Base-by-base conservation (phyloP, 1,140 invertebrate species). In the Plutomurus gul region DNA sequence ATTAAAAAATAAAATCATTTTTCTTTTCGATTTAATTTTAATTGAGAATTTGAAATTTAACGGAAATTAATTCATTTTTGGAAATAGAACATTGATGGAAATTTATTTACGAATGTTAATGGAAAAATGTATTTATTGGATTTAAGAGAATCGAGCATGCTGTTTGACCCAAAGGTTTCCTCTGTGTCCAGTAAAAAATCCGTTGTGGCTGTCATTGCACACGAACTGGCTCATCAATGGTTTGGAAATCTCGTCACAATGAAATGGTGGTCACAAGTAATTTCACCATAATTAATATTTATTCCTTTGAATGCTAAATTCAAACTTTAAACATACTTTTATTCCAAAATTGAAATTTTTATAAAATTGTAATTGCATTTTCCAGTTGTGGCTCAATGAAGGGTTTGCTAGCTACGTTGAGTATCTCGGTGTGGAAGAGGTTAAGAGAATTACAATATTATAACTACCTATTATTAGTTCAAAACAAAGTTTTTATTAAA, bases 331-430 rank as follows among this genome's bases (percentile, higher is more conserved):
- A 25, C 3, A 49, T 20, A 3, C 25, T 4, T 22, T 25, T n/a
- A n/a, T 49, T 49, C 11, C 18, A 22, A n/a, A 49, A 49, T 20
- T 22, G n/a, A 49, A n/a, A 8, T 20, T 49, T 7, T 5, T 49
- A 51, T 22, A 1, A 25, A 0, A 25, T 4, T 0, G 18, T 51
- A 0, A 22, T 22, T n/a, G n/a, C n/a, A n/a, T n/a, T 51, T 5
- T 25, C 4, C 93, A 96, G 85, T 88, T 96, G 13, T 96, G 95
- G 95, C 87, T 96, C 0, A 96, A 96, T 83, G 95, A 96, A 84
- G 94, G 94, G 1, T 96, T 96, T 84, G 94, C 94, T 0, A 76
- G 74, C 8, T 84, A 82, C 33, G 81, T 84, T 5, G 83, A 84
- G 33, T 84, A 84, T 51, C 77, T 82, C 36, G 83, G 83, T 3